Base-by-base conservation (phyloP, 1,140 invertebrate species). In the Trachelipus rathkii region DNA sequence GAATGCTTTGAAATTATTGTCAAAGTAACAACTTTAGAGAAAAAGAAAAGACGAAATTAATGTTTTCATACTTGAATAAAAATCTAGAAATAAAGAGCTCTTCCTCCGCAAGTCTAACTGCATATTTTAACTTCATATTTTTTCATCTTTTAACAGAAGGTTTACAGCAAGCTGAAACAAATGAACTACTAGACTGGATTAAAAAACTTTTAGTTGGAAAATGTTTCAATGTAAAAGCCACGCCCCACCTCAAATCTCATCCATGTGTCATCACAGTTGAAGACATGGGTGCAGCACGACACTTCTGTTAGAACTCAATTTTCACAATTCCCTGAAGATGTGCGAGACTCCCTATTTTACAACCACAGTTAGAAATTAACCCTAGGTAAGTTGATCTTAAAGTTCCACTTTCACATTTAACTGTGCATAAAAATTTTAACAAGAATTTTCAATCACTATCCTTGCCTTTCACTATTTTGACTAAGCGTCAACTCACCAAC, bases 261-360 rank as follows among this genome's bases (percentile, higher is more conserved):
- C 96, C 96, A 0, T 97, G 95, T 84, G 92, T 97, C 0, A 89
- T 98, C 0, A 96, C 95, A 1, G 93, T 97, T 0, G 92, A 94
- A 82, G 95, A 98, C 85, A 97, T 98, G 95, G 95, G 93, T 0
- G 93, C 94, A 10, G 95, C 95, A 0, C 87, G 96, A 77, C 96
- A 98, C 85, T 97, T n/a, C 98, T 82, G 91, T 98, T 74, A 89
- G 92, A 70, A 95, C 95, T 6, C 93, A 96, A 82, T 90, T 93
- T 72, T 91, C 94, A 83, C 90, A 92, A 81, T 86, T 96, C 44
- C 89, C 90, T 0, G 93, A 96, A 82, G 94, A 96, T 81, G n/a
- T n/a, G 92, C 93, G 82, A 88, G 93, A 82, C 95, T 92, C 83
- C 90, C 92, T 0, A 84, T 97, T 19, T 86, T 98, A 44, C 93